Base-by-base conservation (phyloP, 1,140 invertebrate species). In the Pseudobourletiella spinata region DNA sequence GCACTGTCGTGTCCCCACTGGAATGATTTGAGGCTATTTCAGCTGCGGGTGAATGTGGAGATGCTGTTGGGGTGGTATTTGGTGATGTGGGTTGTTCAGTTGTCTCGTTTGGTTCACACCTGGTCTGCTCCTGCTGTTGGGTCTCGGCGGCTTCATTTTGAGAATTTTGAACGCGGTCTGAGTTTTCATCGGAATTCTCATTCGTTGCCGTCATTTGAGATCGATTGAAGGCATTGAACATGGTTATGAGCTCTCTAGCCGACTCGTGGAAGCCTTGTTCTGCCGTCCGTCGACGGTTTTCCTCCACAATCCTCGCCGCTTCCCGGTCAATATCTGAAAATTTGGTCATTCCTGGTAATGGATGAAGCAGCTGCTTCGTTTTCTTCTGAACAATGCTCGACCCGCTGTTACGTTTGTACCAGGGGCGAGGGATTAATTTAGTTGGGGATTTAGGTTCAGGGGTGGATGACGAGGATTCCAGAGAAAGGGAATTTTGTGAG, bases 261-360 rank as follows among this genome's bases (percentile, higher is more conserved):
- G 48, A 60, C 57, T 71, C 50, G 64, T 66, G 64, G 58, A 58
- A 60, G 42, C 52, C 54, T 72, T 73, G 61, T 71, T 77, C 39
- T 71, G 57, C 73, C 73, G 18, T 68, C 73, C 60, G 72, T 70
- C 29, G 70, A 73, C 71, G 29, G 71, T 73, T 20, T 75, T 78
- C 59, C 79, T 77, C 63, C 28, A 89, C 81, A 60, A 89, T 87
- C 71, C 85, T 84, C 0, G 82, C 80, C 1, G 87, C 86, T 75
- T 89, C 85, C 70, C 84, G 79, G 72, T 90, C 87, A 24, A 89
- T 74, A 71, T 88, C 86, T 71, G 86, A 88, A 63, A 89, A 88
- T 71, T 86, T 89, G 0, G 84, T 83, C n/a, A 89, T 73, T 46
- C n/a, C 2, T 6, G 44, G 44, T n/a, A 64, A 30, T 18, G 62